Evolutionary conservation across 2,888 invertebrate genomes (phyloP), one percentile per base, ranked within the genome.

Genomic region (Xylophagus ater): DNA sequence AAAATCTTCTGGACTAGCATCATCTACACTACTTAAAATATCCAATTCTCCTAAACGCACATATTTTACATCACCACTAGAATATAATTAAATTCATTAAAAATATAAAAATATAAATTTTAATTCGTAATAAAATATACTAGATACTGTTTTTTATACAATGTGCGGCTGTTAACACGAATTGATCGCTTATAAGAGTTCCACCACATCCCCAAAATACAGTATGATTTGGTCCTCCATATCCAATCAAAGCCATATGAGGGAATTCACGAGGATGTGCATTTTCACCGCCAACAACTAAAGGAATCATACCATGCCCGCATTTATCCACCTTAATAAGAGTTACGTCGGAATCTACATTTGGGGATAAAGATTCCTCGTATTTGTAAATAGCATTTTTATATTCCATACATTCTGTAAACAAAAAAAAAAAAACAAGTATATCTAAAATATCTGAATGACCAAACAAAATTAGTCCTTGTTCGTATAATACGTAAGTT

Each of bases 141-240:
- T n/a, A n/a, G n/a, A n/a, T n/a, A n/a, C n/a, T n/a, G n/a, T n/a
- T n/a, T n/a, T n/a, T n/a, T n/a, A n/a, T n/a, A 46, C 77, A 77
- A 50, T 77, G 77, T 1, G 73, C 76, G 3, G 78, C 76, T 2
- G 75, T 73, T 9, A 77, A 52, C 3, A 78, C 63, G 54, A 65
- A 74, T 31, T 56, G 55, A 4, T 68, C 62, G 35, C 71, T 71
- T 19, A 78, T 66, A 21, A 78, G 53, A 1, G 71, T 65, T 1
- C 76, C 78, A 2, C 75, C 77, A 49, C 78, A 78, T 6, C 46
- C 42, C 68, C 68, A 70, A 0, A 28, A 29, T 9, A 57, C 46
- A 2, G 47, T 45, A 6, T 45, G 41, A 1, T 47, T 24, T 3
- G 29, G 36, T n/a, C n/a, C n/a, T 13, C 41, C 36, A 2, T 41